Percentiles rank a stretch among this genome's conserved stretches.
phyloP scores from a whole-genome alignment of 2,113 vertebrate genomes.

The Mastomys natalensis region DNA sequence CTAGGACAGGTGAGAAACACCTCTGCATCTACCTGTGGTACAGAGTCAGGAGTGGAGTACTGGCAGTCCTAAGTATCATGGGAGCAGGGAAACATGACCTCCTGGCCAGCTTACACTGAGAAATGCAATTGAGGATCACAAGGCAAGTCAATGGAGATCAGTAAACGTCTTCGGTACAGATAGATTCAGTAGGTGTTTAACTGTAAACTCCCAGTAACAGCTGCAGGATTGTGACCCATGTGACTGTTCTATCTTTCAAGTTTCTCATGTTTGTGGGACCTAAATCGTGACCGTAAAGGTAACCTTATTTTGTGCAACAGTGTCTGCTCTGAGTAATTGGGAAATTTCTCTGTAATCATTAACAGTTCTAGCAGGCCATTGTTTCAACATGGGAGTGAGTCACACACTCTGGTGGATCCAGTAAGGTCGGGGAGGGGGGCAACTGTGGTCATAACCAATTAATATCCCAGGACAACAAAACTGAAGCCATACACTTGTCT shows the following conservation, averaged over 20 bases:
- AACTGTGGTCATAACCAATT: conserved; percentile 56
- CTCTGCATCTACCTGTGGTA: neutral
- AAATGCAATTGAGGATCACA: neutral
- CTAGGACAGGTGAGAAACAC: conserved; percentile 21
- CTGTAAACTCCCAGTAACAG: neutral
- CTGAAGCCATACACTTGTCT: conserved; percentile 22
- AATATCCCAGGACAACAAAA: conserved; percentile 43
- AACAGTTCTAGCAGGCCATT: conserved; percentile 25
- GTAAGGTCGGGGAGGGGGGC: neutral
- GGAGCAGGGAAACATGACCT: neutral
- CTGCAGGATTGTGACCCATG: neutral
- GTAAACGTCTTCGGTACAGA: conserved; percentile 11
- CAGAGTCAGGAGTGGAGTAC: neutral
- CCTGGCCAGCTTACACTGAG: conserved; percentile 5
- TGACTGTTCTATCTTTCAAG: neutral
- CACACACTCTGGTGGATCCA: neutral
- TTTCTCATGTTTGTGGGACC: neutral
- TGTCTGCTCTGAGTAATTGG: neutral
- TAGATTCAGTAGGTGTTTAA: conserved; percentile 20
- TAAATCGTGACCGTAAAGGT: neutral
- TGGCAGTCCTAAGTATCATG: neutral
- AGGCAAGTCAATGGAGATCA: neutral
- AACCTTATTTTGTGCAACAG: neutral
- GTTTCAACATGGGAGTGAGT: conserved; percentile 15
- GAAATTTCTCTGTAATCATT: conserved; percentile 60